Evolutionary conservation across 2,797 vertebrate genomes (phyloP), one percentile per base, ranked within the genome.

Genomic region (Gymnothorax reevesii): DNA sequence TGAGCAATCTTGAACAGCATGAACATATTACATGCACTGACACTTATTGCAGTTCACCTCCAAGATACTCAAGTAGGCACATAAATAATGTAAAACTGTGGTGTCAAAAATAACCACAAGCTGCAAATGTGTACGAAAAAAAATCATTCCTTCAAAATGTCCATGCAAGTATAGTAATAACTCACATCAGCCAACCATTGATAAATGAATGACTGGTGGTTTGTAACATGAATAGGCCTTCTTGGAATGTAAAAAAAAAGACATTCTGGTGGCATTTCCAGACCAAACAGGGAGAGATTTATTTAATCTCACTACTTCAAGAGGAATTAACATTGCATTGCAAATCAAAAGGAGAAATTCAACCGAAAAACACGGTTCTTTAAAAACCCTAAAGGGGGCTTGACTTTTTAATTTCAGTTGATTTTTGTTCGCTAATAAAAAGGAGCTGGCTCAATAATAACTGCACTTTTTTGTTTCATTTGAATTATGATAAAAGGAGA

Each of bases 1-100:
- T 73, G 27, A n/a, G 2, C n/a, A 73, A 33, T 3, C 69, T 4
- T 27, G 25, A 3, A 12, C 69, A 27, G 25, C 12, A n/a, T 73
- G 25, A 8, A 84, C 5, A 85, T 71, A 83, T 15, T 54, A 85
- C 59, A 87, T 9, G 9, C 86, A 91, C 91, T 90, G 90, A 91
- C 91, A 91, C 91, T 87, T 92, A 90, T 89, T 92, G 86, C 90
- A 92, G 91, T 88, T 94, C 90, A 92, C 91, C 90, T 91, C 88
- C 91, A 82, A 84, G 88, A 88, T 89, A 89, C 90, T 91, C 89
- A 87, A 88, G 88, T 88, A 86, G 87, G 90, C 91, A 92, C 92
- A 93, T 90, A 92, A 95, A 94, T 94, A 93, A 94, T 93, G 90
- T 89, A 86, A 88, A 89, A 90, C 90, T 85, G 90, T 89, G 87